These are phyloP conservation scores for Hybos culiciformis DNA, from an alignment of 2,888 invertebrate genomes.

Conservation along the genomic window DNA sequence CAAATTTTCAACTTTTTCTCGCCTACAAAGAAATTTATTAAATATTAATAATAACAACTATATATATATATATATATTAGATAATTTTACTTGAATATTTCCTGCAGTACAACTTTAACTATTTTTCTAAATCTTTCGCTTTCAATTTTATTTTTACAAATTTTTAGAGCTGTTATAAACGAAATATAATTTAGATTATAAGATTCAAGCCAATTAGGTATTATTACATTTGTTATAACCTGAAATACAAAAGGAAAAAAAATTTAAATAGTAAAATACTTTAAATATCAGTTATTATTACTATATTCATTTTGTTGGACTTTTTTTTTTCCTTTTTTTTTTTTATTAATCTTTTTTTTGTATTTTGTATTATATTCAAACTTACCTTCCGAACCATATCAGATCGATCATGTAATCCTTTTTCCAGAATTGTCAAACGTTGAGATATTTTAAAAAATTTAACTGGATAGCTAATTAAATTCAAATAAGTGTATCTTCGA, in stretches of 20 bases:
- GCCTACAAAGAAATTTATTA: conserved; percentile 20
- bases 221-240: conserved; percentile 38
- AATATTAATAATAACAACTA: conserved; percentile 1
- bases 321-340: no score
- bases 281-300: no score
- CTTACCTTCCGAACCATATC: conserved; percentile 36
- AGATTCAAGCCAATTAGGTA: conserved; percentile 63
- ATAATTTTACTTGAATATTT: conserved; percentile 42
- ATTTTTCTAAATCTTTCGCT: conserved; percentile 44
- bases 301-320: no score
- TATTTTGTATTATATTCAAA: no score
- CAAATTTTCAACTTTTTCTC: conserved; percentile 30
- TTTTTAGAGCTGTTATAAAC: conserved; percentile 59
- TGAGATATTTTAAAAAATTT: conserved; percentile 46
- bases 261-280: not conserved
- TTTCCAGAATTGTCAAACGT: conserved; percentile 44
- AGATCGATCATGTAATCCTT: conserved; percentile 49
- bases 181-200: conserved; percentile 56
- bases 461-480: conserved; percentile 36
- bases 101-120: conserved; percentile 39
- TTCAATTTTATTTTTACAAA: conserved; percentile 52
- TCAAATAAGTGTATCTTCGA: conserved; percentile 39
- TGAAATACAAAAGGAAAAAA: conserved; percentile 2
- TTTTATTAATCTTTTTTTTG: no score
- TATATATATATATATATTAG: not conserved